phyloP scores from a whole-genome alignment of 1,140 invertebrate genomes.

The Aleiodes sp. region DNA sequence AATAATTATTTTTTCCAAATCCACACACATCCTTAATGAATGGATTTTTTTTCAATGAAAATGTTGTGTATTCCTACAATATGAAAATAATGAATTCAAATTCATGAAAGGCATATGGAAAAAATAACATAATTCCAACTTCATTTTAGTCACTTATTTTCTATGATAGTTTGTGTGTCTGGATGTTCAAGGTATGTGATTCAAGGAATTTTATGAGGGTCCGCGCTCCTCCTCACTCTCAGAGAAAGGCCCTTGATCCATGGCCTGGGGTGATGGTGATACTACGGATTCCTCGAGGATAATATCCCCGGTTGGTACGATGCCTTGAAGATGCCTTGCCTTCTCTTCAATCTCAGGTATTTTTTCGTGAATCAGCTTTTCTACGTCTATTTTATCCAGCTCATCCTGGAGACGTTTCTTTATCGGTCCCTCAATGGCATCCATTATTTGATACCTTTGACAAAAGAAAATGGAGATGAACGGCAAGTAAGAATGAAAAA shows the following conservation, averaged over 20 bases:
- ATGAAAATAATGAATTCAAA: no score
- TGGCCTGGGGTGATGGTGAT: constrained; percentile 40
- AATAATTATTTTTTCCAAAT: no score
- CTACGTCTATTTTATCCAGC: constrained; percentile 77
- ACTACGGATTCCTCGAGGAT: constrained; percentile 46
- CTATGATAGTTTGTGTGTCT: background rate
- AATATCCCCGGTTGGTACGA: constrained; percentile 50
- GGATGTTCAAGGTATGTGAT: background rate
- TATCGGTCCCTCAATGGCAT: constrained; percentile 79
- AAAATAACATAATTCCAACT: no score
- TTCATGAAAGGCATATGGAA: no score
- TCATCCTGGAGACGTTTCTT: constrained; percentile 75
- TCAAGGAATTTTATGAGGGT: constrained; percentile 48
- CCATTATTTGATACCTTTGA: constrained; percentile 79
- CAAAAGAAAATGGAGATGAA: background rate
- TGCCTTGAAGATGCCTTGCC: constrained; percentile 53
- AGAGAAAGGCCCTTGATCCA: constrained; percentile 54
- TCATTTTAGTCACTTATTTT: background rate
- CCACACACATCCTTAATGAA: no score
- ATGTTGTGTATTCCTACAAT: no score
- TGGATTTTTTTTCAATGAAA: no score
- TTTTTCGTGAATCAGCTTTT: constrained; percentile 75
- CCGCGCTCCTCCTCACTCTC: constrained; percentile 63
- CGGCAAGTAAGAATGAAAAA: no score
- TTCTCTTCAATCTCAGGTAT: constrained; percentile 72